Evolutionary conservation across 1,140 invertebrate species (phyloP).

Genomic region (Drosophila micromelanica): DNA sequence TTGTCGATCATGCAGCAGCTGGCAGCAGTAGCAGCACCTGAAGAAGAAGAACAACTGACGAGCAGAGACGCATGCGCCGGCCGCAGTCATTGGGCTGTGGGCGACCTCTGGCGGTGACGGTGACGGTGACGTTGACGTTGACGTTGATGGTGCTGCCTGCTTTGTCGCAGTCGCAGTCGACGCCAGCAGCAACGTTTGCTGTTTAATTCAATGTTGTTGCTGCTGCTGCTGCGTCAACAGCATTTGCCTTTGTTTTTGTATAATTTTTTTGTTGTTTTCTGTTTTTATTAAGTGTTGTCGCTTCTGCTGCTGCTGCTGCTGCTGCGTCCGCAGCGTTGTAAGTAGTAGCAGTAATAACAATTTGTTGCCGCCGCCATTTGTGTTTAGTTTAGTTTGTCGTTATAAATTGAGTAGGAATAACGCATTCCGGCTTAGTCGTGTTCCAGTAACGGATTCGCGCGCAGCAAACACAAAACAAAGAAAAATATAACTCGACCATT

Average conservation of each 20-base stretch:
- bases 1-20: constrained; percentile 40
- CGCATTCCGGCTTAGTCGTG: constrained; percentile 80
- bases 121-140: background rate
- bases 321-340: constrained; percentile 51
- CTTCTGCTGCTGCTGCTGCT: constrained; percentile 2
- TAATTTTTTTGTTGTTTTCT: constrained; percentile 19
- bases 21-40: background rate
- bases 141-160: background rate
- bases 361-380: constrained; percentile 41
- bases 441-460: constrained; percentile 83
- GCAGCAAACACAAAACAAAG: constrained; percentile 41
- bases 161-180: constrained; percentile 23
- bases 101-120: background rate
- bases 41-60: background rate
- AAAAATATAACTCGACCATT: background rate
- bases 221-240: constrained; percentile 13
- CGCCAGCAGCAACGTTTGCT: no score
- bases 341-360: constrained; percentile 65
- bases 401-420: constrained; percentile 83
- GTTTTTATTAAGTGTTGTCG: constrained; percentile 19
- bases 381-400: constrained; percentile 66
- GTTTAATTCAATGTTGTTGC: constrained; percentile 3
- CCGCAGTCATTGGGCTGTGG: background rate
- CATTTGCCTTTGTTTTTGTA: constrained; percentile 23
- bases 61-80: background rate